Conservation (phyloP, 2,113 vertebrate species). For the Bettongia penicillata region DNA sequence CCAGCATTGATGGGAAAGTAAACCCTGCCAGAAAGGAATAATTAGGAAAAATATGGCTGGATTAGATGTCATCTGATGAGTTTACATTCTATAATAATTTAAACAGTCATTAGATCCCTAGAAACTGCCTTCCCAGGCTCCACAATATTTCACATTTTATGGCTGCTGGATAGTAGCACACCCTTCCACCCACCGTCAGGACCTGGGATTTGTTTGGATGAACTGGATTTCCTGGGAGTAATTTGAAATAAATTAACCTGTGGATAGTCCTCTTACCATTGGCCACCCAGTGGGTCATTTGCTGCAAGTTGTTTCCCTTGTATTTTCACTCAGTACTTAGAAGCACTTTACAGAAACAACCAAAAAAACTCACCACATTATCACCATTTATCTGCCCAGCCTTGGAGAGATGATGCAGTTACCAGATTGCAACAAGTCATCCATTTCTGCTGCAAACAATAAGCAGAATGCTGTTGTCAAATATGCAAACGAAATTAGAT, state of each 20-base stretch:
- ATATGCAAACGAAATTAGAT: not conserved
- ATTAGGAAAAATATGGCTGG: conserved; percentile 58
- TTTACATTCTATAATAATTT: conserved; percentile 62
- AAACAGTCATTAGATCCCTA: conserved; percentile 48
- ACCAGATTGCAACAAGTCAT: not conserved
- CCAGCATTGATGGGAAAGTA: conserved; percentile 69
- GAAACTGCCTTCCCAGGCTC: conserved; percentile 23
- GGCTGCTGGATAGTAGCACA: conserved; percentile 8
- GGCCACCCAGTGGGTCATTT: conserved; percentile 22
- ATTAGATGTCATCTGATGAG: conserved; percentile 61
- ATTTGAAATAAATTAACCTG: conserved; percentile 60
- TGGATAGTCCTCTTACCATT: not conserved
- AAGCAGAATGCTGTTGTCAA: not conserved
- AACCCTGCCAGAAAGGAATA: conserved; percentile 54
- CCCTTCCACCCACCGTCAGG: conserved; percentile 2
- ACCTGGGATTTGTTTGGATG: conserved; percentile 50
- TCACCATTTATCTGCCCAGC: not conserved
- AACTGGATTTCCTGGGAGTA: conserved; percentile 67
- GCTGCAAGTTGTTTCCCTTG: not conserved
- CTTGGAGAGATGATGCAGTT: not conserved
- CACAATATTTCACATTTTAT: conserved; percentile 21
- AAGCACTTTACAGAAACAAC: not conserved
- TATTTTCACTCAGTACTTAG: not conserved
- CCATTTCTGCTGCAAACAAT: not conserved
- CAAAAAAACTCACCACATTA: not conserved